Evolutionary conservation across 37 sponge, comb jelly and placozoan genomes (phyloP), one percentile per base, ranked within the genome.

Genomic region (Theonella swinhoei): DNA sequence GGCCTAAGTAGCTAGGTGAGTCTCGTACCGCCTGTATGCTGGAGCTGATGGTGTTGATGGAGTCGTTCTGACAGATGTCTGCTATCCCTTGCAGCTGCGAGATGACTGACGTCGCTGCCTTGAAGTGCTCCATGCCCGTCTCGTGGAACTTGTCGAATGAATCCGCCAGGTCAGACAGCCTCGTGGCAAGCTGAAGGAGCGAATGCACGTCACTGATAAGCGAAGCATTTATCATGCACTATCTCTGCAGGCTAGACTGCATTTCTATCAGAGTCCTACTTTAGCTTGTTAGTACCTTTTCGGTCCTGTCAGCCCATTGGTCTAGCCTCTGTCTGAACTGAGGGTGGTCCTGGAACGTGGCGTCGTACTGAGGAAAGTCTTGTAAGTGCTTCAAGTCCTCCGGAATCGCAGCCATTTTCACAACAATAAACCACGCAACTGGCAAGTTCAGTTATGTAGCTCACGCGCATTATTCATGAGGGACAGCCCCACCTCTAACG

Each of bases 311-410:
- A 0, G 83, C 77, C 94, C 94, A 93, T 14, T 77, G 54, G 4
- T 76, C 30, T 17, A 93, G 87, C 24, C 82, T 83, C 33, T 78
- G 78, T 60, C 94, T 86, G 59, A 93, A 89, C 26, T 74, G 82
- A 3, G 94, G 94, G 14, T 78, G 66, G 60, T 93, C 94, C 60
- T 89, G 88, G 14, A 93, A 71, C 11, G 80, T 78, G 3, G 80
- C 67, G 39, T 93, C 87, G 63, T 75, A 89, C 17, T 43, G 64
- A 28, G 94, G 94, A 39, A 93, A 93, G 61, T 89, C 86, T 24
- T 80, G 62, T 35, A 93, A 68, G 29, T 76, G 72, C 30, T 76
- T 75, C 38, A 85, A 42, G 29, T 85, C 86, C 9, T 76, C 73
- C 11, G 82, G 91, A 72, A 90, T 70, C 29, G 63, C 80, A 0